These are phyloP conservation scores for Uromys caudimaculatus DNA, from an alignment of 2,797 vertebrate species.

Conservation along the genomic window DNA sequence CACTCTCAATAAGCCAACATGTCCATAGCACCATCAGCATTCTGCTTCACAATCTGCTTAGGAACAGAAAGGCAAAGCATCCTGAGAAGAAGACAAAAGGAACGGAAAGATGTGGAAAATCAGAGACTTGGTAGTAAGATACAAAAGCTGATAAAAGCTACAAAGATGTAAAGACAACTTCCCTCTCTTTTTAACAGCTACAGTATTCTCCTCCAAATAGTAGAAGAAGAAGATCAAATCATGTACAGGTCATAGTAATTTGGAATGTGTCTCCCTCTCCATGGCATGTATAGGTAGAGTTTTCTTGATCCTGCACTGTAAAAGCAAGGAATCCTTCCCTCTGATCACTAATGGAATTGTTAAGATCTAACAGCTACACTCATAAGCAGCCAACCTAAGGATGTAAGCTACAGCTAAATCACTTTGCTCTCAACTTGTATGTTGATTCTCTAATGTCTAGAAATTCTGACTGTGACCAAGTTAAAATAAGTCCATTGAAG, in stretches of 20 bases:
- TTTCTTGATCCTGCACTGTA: neutral
- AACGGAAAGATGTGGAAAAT: neutral
- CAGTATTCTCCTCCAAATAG: neutral
- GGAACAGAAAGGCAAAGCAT: neutral
- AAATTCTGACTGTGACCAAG: neutral
- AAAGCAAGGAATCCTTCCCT: neutral
- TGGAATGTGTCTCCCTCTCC: neutral
- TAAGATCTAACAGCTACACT: neutral
- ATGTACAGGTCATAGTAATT: neutral
- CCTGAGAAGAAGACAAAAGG: neutral
- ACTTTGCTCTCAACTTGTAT: neutral
- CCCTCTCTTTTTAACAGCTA: neutral
- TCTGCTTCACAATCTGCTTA: neutral
- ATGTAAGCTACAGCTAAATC: neutral
- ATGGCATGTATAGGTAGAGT: neutral
- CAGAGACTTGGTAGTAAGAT: neutral
- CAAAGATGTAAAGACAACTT: neutral
- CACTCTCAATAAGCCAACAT: neutral
- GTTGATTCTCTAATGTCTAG: neutral
- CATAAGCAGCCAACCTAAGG: neutral
- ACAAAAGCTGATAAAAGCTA: neutral
- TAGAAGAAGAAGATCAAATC: neutral
- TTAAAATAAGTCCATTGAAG: neutral
- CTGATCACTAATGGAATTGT: neutral
- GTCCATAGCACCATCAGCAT: neutral